Evolutionary conservation across 2,113 vertebrate species (phyloP).

Genomic region (zebrafish (Danio rerio)): GRCz12tu NC_133183.1:2580001-2580500

Average conservation of each 20-base stretch:
- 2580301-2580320: not conserved
- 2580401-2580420: too few relatives aligned
- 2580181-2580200: not conserved
- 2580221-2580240: not conserved
- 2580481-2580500: too few relatives aligned
- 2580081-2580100: conserved; percentile 38
- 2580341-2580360: too few relatives aligned
- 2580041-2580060: conserved; percentile 36
- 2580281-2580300: too few relatives aligned
- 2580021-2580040: conserved; percentile 38
- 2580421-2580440: not conserved
- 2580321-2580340: too few relatives aligned
- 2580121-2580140: not conserved
- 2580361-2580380: not conserved
- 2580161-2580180: conserved; percentile 11
- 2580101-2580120: not conserved
- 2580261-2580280: too few relatives aligned
- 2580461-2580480: too few relatives aligned
- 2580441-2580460: too few relatives aligned
- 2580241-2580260: conserved; percentile 32
- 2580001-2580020: not conserved
- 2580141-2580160: conserved; percentile 15
- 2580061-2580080: conserved; percentile 42
- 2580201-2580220: not conserved
- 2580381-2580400: conserved; percentile 37